phyloP scores from a whole-genome alignment of 2,113 vertebrate species.

The Clarias batrachus region DNA sequence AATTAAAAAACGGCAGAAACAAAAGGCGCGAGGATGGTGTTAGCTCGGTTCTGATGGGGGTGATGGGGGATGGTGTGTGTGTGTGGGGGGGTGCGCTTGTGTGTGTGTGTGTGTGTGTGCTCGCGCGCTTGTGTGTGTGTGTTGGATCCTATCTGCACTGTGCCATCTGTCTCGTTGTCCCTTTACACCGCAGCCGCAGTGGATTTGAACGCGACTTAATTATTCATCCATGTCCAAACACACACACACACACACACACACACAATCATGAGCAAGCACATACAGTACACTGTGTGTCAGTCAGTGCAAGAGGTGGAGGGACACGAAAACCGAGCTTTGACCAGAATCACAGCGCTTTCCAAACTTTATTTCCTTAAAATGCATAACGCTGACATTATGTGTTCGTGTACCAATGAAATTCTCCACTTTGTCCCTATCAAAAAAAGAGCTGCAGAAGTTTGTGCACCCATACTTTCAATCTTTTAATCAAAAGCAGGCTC shows the following conservation, averaged over 20 bases:
- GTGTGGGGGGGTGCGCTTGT: slow-evolving; percentile 62
- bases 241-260: slow-evolving; percentile 73
- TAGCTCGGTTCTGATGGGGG: slow-evolving; percentile 40
- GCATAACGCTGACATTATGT: not conserved
- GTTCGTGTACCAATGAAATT: not conserved
- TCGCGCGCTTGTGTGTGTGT: slow-evolving; percentile 74
- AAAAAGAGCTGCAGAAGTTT: not conserved
- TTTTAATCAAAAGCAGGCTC: not conserved
- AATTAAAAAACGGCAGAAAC: slow-evolving; percentile 78
- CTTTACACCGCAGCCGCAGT: slow-evolving; percentile 74
- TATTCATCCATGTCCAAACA: slow-evolving; percentile 85
- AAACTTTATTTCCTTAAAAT: not conserved
- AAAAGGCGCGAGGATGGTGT: slow-evolving; percentile 70
- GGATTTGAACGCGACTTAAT: slow-evolving; percentile 81
- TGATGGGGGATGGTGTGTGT: not conserved
- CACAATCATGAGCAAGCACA: not conserved
- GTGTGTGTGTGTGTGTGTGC: slow-evolving; percentile 77
- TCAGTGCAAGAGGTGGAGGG: not conserved
- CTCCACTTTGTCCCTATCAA: not conserved
- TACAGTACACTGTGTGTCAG: not conserved
- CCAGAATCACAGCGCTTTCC: not conserved
- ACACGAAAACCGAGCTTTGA: not conserved
- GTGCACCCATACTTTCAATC: not conserved
- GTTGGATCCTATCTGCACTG: slow-evolving; percentile 89
- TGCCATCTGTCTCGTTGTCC: slow-evolving; percentile 88